Evolutionary conservation across 2,797 vertebrate genomes (phyloP), one percentile per base, ranked within the genome.

Genomic region (Gobionotothen gibberifrons): DNA sequence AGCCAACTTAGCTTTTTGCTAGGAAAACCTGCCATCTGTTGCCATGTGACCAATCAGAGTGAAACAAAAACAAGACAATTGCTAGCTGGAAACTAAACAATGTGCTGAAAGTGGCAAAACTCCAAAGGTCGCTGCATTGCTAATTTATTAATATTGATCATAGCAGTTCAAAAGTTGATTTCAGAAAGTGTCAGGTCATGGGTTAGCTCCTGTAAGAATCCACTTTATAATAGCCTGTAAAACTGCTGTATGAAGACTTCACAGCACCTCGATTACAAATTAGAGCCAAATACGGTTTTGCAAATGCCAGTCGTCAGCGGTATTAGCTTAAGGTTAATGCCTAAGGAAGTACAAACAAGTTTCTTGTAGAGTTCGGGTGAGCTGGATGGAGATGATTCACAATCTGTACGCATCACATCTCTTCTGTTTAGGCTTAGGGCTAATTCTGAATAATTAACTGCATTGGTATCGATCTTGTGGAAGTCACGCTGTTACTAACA

Each of bases 381-480:
- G 73, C 4, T 26, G 16, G 13, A 47, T 48, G 26, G 54, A 44
- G 58, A 48, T 19, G 44, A 42, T 59, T 48, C 10, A 22, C 4
- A 65, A 56, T 19, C 17, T 0, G 44, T 29, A 16, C 56, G 65
- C 13, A 0, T 55, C 49, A 19, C 22, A 15, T 19, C 15, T 66
- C 61, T 19, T 62, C 52, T 40, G 13, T 57, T 67, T 21, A 69
- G 57, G 47, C 60, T 58, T 7, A 15, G 55, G 66, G 49, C 72
- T 57, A n/a, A 74, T 71, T 58, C 54, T 60, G 60, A 60, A 78
- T 61, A 16, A 39, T 57, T 43, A 58, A 72, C 54, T 22, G 49
- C 44, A n/a, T 52, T 9, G 17, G 15, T 61, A 74, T 85, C 8
- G 77, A 84, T 75, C 66, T 32, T 0, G 2, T 10, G n/a, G 69